A percentile compares a stretch with the other conserved stretches of the same genome.
These are phyloP conservation scores for Spodoptera exigua DNA, from an alignment of 2,888 invertebrate species.

Conservation along the genomic window DNA sequence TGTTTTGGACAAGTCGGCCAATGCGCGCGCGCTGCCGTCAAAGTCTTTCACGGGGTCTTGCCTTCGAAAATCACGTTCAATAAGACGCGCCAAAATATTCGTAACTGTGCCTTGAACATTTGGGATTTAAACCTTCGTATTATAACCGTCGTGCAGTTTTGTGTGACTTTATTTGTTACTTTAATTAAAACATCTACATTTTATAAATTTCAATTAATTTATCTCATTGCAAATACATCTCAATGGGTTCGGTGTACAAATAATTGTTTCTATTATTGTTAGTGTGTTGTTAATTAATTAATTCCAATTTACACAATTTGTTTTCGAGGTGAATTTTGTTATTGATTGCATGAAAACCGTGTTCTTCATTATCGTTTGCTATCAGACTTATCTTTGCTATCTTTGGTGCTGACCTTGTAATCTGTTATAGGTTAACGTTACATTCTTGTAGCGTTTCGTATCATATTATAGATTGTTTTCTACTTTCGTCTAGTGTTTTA, in stretches of 20 bases:
- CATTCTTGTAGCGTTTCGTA: constrained; percentile 37
- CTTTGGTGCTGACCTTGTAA: constrained; percentile 70
- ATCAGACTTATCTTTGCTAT: constrained; percentile 74
- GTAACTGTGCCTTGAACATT: constrained; percentile 20
- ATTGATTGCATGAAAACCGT: constrained; percentile 58
- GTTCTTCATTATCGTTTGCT: constrained; percentile 65
- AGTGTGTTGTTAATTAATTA: constrained; percentile 61
- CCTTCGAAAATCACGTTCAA: constrained; percentile 51
- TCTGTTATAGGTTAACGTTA: constrained; percentile 50
- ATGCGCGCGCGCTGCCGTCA: constrained; percentile 73
- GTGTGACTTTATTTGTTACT: constrained; percentile 28
- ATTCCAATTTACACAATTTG: constrained; percentile 55
- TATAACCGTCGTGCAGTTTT: constrained; percentile 25
- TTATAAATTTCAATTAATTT: constrained; percentile 33
- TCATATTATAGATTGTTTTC: constrained; percentile 24
- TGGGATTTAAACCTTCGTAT: constrained; percentile 50
- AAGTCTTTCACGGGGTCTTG: constrained; percentile 48
- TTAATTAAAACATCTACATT: constrained; percentile 20
- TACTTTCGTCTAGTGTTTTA: constrained; percentile 34
- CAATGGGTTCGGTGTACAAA: constrained; percentile 46
- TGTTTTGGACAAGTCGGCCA: constrained; percentile 79
- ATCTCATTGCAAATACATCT: constrained; percentile 37
- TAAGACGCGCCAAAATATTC: constrained; percentile 49
- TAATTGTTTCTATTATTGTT: constrained; percentile 60
- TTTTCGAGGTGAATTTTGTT: constrained; percentile 61